Base-by-base conservation (phyloP, 2,797 vertebrate species). In the Acropternis orthonyx region DNA sequence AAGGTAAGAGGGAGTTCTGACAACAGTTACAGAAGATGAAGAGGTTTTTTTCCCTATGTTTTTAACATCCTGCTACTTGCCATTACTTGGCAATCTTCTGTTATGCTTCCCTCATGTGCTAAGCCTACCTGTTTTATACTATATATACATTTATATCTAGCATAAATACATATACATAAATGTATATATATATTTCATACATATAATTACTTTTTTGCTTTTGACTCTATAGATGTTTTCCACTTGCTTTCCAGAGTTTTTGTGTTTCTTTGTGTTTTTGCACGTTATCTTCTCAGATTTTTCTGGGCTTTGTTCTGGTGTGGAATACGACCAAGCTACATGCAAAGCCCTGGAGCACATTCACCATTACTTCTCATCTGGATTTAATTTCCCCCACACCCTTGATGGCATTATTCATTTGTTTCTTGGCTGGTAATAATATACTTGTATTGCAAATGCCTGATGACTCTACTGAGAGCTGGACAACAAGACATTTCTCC, bases 31-130 rank as follows among this genome's bases (percentile, higher is more conserved):
- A 7, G 48, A 78, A 48, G 21, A 67, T 41, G 10, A 75, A 59
- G 59, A 13, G 27, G 0, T 2, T 44, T 44, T 56, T 43, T 11
- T 4, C 1, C 1, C 14, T 9, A 6, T 9, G 32, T 82, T 88
- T 88, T 71, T 41, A 69, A 13, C n/a, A 51, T 49, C 27, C 51
- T 66, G 34, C 14, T 68, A n/a, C 23, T 81, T 82, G 34, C 22
- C 36, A 12, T 52, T 68, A 39, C 59, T 48, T 72, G 36, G 30
- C n/a, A 67, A 22, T 52, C 28, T 58, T 68, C 22, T 52, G 34
- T 44, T 67, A 32, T 7, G 27, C 48, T 74, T 39, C 36, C 14
- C 14, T 52, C 13, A 52, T 2, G 1, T 34, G 32, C 46, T 58
- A 65, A 80, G 32, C 46, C 14, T 56, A 52, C 28, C 13, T 18